Base-by-base conservation (phyloP, 2,888 invertebrate species). In the Apotomis capreana region DNA sequence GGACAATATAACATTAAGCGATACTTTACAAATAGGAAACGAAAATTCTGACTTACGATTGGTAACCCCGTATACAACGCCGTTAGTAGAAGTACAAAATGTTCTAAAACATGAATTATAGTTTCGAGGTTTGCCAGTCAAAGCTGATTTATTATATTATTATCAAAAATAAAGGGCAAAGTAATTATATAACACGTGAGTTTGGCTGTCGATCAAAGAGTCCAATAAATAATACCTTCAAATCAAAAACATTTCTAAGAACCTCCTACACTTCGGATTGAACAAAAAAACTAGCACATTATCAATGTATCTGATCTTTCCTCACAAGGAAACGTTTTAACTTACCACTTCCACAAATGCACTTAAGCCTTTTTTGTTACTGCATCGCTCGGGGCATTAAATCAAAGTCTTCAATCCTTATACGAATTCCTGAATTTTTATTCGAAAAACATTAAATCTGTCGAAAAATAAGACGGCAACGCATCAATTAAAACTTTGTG, bases 401-500 rank as follows among this genome's bases (percentile, higher is more conserved):
- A 89, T 89, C 89, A 89, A 71, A 57, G n/a, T 36, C 61, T 46
- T 77, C 76, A 77, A 74, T 74, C 76, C 78, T 78, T 78, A 79
- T 80, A 80, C 75, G 80, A 78, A 84, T 84, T 83, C 85, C 80
- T 81, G 82, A 82, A 85, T 87, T 84, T 84, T 88, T 83, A 82
- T 81, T 81, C 79, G 78, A 78, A 79, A 81, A 79, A 81, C 87
- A 88, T 90, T 90, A 55, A 89, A 89, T 87, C 87, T 84, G 82
- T 85, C 83, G 80, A 85, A 90, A 90, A 91, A 89, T 84, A 87
- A 88, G 86, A 89, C 83, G 85, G 83, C 80, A 84, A 76, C 78
- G 84, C 85, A 89, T 87, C 89, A 91, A 91, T 91, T 91, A 91
- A 91, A 91, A 91, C 86, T 78, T 80, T 84, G 76, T 80, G 26